A percentile compares a stretch with the other conserved stretches of the same genome.
Evolutionary conservation across 2,113 vertebrate species (phyloP).

Genomic region (Pristiophorus japonicus): DNA sequence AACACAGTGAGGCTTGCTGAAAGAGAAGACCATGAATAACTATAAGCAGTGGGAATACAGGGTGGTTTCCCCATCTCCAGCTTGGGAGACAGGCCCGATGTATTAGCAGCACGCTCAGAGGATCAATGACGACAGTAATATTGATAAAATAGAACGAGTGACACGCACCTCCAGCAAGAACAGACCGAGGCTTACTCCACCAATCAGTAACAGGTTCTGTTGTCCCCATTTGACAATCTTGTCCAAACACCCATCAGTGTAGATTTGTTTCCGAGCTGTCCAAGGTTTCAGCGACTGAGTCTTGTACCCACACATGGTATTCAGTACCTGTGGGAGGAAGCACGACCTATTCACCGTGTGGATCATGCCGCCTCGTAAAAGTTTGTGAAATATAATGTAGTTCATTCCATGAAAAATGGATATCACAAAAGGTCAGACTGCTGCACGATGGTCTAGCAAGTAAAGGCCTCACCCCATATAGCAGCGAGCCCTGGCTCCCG

Average conservation of each 20-base stretch:
- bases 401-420: not conserved
- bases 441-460: not conserved
- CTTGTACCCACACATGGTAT: slow-evolving; percentile 59
- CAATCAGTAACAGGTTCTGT: slow-evolving; percentile 50
- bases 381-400: too few species aligned
- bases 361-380: not conserved
- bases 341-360: not conserved
- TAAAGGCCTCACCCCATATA: not conserved
- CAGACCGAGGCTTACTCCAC: slow-evolving; percentile 48
- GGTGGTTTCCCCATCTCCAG: not conserved
- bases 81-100: not conserved
- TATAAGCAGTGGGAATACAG: not conserved
- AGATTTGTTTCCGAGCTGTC: slow-evolving; percentile 41
- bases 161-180: slow-evolving; percentile 49
- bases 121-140: not conserved
- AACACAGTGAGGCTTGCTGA: too few species aligned
- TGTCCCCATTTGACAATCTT: slow-evolving; percentile 51
- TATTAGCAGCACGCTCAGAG: not conserved
- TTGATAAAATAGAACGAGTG: not conserved
- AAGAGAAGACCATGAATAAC: not conserved
- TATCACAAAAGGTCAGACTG: not conserved
- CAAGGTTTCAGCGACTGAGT: slow-evolving; percentile 44
- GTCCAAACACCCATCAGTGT: slow-evolving; percentile 50
- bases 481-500: not conserved
- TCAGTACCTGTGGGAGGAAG: slow-evolving; percentile 47